Percentiles rank a stretch among this genome's conserved stretches.
Evolutionary conservation across 2,888 invertebrate species (phyloP).

Genomic region (Napeogenes inachia): DNA sequence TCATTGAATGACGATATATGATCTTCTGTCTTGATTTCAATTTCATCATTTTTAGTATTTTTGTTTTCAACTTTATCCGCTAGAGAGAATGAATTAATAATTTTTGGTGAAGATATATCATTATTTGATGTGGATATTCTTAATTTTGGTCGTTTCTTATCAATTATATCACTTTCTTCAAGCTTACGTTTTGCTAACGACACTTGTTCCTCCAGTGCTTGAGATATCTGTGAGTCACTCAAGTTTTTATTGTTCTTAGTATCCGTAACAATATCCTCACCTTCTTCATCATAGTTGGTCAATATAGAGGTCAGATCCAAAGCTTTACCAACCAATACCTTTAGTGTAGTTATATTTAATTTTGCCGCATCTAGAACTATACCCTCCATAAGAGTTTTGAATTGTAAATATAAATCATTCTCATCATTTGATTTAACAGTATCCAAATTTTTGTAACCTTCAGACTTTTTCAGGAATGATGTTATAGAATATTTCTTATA

Average conservation of each 20-base stretch:
- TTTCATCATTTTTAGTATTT: conserved; percentile 1
- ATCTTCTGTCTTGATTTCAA: conserved; percentile 18
- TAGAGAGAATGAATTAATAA: conserved; percentile 31
- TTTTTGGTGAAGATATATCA: conserved; percentile 28
- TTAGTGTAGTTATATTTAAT: conserved; percentile 39
- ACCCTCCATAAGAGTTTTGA: conserved; percentile 46
- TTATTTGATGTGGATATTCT: background rate
- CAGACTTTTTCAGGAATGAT: conserved; percentile 34
- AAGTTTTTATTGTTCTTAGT: conserved; percentile 29
- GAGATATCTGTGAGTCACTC: conserved; percentile 40
- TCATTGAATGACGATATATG: conserved; percentile 51
- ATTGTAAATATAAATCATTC: conserved; percentile 43
- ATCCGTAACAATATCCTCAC: conserved; percentile 17
- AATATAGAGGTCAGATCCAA: conserved; percentile 49
- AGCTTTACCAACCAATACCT: conserved; percentile 44
- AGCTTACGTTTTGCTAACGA: background rate
- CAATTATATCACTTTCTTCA: background rate
- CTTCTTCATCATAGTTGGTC: conserved; percentile 37
- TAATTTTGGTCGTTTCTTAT: conserved; percentile 9
- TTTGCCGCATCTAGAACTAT: conserved; percentile 44
- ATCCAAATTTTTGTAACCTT: conserved; percentile 24
- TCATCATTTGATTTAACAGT: conserved; percentile 21
- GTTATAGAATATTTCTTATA: conserved; percentile 44
- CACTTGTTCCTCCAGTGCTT: conserved; percentile 33
- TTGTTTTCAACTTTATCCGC: conserved; percentile 24